Conservation (phyloP, 1,140 invertebrate species). For the Magallana ariakensis region DNA sequence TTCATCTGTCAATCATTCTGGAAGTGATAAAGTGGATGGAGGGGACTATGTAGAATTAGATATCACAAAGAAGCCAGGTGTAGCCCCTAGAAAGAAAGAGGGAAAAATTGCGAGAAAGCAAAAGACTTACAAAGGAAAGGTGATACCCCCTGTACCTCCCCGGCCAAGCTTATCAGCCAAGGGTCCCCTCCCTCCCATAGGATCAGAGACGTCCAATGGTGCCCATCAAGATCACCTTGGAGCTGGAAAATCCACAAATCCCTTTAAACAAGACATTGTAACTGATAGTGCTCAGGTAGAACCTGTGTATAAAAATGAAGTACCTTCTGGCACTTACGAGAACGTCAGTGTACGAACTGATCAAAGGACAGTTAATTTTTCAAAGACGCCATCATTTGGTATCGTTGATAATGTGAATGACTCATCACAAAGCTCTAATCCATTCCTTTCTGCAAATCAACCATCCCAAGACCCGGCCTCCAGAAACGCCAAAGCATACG, state of each 20-base stretch:
- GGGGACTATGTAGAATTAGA: background rate
- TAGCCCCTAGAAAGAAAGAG: background rate
- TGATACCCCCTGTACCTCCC: constrained; percentile 49
- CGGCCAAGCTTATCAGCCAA: constrained; percentile 36
- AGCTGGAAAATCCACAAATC: constrained; percentile 26
- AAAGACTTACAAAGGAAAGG: constrained; percentile 10
- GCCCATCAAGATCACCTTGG: background rate
- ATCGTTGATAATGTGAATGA: background rate
- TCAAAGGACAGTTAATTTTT: background rate
- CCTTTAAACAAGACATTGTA: constrained; percentile 21
- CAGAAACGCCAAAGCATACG: constrained; percentile 33
- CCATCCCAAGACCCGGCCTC: background rate
- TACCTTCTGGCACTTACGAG: background rate
- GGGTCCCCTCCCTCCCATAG: constrained; percentile 49
- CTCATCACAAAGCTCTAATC: background rate
- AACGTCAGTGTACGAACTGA: constrained; percentile 38
- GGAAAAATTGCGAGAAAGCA: constrained; percentile 8
- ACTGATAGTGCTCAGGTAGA: background rate
- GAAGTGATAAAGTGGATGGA: background rate
- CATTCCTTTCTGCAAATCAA: constrained; percentile 37
- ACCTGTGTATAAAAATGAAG: constrained; percentile 41
- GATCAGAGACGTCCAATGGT: background rate
- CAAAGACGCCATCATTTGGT: background rate
- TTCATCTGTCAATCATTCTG: background rate
- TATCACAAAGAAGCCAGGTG: background rate